phyloP scores from a whole-genome alignment of 35 echinoderm and acorn worm species.

The Nesometra sesokonis region DNA sequence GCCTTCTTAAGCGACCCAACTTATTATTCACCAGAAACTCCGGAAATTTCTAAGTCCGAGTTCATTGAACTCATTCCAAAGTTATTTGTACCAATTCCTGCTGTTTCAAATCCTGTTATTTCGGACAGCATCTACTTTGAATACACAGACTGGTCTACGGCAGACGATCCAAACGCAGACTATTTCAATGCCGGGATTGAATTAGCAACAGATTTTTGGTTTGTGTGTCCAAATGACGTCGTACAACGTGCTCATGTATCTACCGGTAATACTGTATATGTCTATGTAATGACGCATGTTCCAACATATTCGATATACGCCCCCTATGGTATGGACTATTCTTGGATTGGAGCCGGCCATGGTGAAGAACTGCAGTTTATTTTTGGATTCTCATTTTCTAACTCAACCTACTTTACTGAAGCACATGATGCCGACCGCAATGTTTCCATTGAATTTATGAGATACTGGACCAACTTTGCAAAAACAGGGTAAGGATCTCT shows the following conservation, averaged over 20 bases:
- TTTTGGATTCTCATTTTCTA: conserved; percentile 17
- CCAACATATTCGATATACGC: conserved; percentile 28
- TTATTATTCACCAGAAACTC: conserved; percentile 7
- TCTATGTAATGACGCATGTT: conserved; percentile 61
- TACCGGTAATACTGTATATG: conserved; percentile 29
- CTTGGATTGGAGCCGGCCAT: conserved; percentile 41
- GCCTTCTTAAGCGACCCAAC: not conserved
- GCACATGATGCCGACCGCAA: conserved; percentile 2
- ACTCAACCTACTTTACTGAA: conserved; percentile 3
- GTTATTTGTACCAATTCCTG: conserved; percentile 4
- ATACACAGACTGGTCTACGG: conserved; percentile 60
- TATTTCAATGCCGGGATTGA: conserved; percentile 32
- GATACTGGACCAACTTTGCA: too few species aligned
- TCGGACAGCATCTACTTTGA: conserved; percentile 37
- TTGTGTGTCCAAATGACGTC: conserved; percentile 58
- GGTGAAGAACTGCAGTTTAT: conserved; percentile 72
- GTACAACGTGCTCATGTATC: conserved; percentile 15
- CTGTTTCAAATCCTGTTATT: conserved; percentile 29
- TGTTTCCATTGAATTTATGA: conserved; percentile 37
- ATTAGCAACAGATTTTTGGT: conserved; percentile 42
- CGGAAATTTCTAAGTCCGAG: not conserved
- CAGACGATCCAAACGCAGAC: conserved; percentile 40
- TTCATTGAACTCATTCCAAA: not conserved
- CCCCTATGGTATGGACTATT: too few species aligned
- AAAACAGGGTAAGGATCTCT: too few species aligned